Evolutionary conservation across 2,113 vertebrate species (phyloP), one percentile per base, ranked within the genome.

Genomic region (Cathartes aura): DNA sequence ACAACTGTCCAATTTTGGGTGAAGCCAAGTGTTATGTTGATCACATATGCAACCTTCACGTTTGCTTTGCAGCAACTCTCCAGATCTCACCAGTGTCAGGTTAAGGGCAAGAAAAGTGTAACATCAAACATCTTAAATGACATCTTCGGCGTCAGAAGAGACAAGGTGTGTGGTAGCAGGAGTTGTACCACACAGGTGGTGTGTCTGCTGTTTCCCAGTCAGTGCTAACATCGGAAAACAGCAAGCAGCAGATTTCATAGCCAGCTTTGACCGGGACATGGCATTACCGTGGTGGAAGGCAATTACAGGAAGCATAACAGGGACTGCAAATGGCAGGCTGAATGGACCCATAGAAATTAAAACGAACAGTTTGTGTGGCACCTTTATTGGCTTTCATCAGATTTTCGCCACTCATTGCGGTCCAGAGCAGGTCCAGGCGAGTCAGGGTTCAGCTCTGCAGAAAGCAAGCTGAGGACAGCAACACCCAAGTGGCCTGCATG

Each of bases 141-240:
- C 40, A 38, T 15, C 23, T 55, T 27, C 29, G 34, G 60, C 9
- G 15, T 13, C 43, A 76, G 58, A 42, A 80, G 47, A 29, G 42
- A 38, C 9, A 55, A 64, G 23, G 42, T 29, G 19, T 15, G 73
- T 43, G 14, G 64, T 38, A 50, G 50, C 56, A 26, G 50, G 24
- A 50, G 36, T 7, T 34, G 12, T 12, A 43, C 26, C 30, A 20
- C 1, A 2, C 55, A 53, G 2, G 4, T 11, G 21, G 27, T 22
- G 52, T 6, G 3, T 23, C 52, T 59, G 53, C 63, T 17, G 7
- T 20, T 47, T 62, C 23, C 23, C 27, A 56, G 59, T 48, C 82
- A 59, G 15, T 7, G 21, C 34, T 78, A 68, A 60, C 55, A 47
- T 5, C 0, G 0, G 23, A 14, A 60, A 43, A 42, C 36, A 34